Evolutionary conservation across 2,113 vertebrate species (phyloP), one percentile per base, ranked within the genome.

Genomic region (Urocynchramus pylzowi): DNA sequence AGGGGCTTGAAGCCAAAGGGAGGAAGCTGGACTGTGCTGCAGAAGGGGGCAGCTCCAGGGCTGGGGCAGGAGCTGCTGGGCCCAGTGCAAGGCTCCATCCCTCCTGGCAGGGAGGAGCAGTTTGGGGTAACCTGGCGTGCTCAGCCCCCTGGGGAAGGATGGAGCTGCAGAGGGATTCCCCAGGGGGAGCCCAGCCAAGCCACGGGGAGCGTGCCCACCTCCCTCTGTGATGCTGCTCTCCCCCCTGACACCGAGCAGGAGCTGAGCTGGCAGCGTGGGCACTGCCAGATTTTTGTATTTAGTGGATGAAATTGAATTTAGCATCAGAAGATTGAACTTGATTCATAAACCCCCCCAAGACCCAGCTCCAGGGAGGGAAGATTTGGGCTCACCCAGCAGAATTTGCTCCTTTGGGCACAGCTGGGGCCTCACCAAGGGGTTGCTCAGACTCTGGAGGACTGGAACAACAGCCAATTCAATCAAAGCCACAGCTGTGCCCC

Each of bases 61-160:
- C 45, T 28, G 68, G 49, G 63, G 33, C 42, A 35, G 45, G 31
- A 39, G 7, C 20, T 2, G 5, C 33, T 5, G 33, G 52, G 61
- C 27, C n/a, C 5, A 0, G 30, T 4, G 44, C 41, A 30, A 6
- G 45, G 4, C 20, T 41, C 22, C 15, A 5, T n/a, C 49, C 41
- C 35, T 30, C 28, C 59, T 9, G 13, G 30, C 27, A 9, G 0
- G 7, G 9, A 60, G 47, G 52, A 57, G 63, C n/a, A 20, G 9
- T 39, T 6, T 33, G 70, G 28, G 84, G 27, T 7, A 3, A 11
- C 69, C 63, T 1, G 0, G 16, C 4, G 27, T 33, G 35, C 67
- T 18, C 20, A 4, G 37, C 54, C 18, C 10, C 42, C 24, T 14
- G 4, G 37, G 64, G 22, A 30, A 78, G 49, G 81, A 64, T 0